These are phyloP conservation scores for Drosophila repleta DNA, from an alignment of 1,140 invertebrate species.

Conservation along the genomic window DNA sequence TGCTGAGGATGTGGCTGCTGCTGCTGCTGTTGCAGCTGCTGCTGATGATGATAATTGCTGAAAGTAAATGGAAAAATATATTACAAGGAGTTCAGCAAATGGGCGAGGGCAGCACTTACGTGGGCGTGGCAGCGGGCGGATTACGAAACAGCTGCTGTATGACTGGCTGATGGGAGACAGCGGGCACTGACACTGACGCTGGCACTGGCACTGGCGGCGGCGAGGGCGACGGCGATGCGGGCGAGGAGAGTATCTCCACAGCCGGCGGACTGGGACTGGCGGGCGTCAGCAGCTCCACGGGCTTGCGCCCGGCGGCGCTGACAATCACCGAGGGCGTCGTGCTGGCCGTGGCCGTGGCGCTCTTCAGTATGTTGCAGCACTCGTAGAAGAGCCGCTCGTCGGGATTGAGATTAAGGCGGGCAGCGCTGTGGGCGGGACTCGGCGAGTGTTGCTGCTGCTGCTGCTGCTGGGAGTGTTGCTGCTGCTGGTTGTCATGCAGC, in stretches of 20 bases:
- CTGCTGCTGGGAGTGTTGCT: not conserved
- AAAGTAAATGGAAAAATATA: not conserved
- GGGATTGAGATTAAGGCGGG: constrained; percentile 78
- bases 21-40: not conserved
- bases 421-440: constrained; percentile 33
- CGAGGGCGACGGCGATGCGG: constrained; percentile 27
- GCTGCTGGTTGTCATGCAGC: constrained; percentile 60
- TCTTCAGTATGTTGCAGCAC: constrained; percentile 82
- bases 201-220: constrained; percentile 8
- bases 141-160: constrained; percentile 71
- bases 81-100: not conserved
- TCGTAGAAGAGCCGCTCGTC: constrained; percentile 83
- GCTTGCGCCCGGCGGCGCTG: constrained; percentile 34
- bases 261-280: constrained; percentile 19
- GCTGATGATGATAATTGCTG: constrained; percentile 5
- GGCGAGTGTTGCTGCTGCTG: constrained; percentile 44
- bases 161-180: constrained; percentile 66
- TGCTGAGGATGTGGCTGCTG: constrained; percentile 13
- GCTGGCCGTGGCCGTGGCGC: constrained; percentile 63
- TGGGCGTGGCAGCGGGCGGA: constrained; percentile 58
- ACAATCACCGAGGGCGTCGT: constrained; percentile 40
- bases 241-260: constrained; percentile 9
- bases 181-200: not conserved
- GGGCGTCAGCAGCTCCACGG: not conserved
- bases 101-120: constrained; percentile 21